Evolutionary conservation across 1,140 invertebrate genomes (phyloP), one percentile per base, ranked within the genome.

Genomic region (Aethina tumida): DNA sequence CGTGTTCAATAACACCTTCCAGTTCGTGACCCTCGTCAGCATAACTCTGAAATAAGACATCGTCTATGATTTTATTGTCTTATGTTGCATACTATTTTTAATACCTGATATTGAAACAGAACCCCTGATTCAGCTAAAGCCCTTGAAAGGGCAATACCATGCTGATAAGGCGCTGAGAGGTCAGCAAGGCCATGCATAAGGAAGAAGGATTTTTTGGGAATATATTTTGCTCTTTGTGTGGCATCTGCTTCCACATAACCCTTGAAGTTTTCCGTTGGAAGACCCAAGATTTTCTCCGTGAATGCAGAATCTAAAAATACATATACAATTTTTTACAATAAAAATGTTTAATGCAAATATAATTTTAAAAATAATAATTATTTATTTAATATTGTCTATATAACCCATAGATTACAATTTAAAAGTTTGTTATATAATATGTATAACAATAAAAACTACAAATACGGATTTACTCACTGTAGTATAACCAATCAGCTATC

Each of bases 401-500:
- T 22, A 6, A 22, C 6, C 21, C 21, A 22, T 22, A 7, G n/a
- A 22, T 22, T 22, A 7, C n/a, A 6, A 22, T 22, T 6, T 14
- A 30, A 30, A 30, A 30, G 16, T 30, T 13, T 15, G 12, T 13
- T n/a, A 12, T 13, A 30, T 14, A 7, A 15, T 12, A 15, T 30
- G 3, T 10, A 10, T 13, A 30, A 14, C 9, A 14, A 2, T 9
- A 30, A 19, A 4, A 30, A 30, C 12, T 10, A 26, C 8, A 29
- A 7, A 3, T 8, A 2, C 21, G 10, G 18, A 8, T 31, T 17
- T 46, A 69, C 80, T 79, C 62, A 96, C 91, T 92, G 60, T 94
- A 96, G 63, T 89, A 93, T 10, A 86, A 71, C 90, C 90, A 97
- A 62, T 93, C 90, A 2, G 90, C 80, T 38, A 96, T 90, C 1